Evolutionary conservation across 2,113 vertebrate species (phyloP), one percentile per base, ranked within the genome.

Genomic region (Machaerirhynchus nigripectus): DNA sequence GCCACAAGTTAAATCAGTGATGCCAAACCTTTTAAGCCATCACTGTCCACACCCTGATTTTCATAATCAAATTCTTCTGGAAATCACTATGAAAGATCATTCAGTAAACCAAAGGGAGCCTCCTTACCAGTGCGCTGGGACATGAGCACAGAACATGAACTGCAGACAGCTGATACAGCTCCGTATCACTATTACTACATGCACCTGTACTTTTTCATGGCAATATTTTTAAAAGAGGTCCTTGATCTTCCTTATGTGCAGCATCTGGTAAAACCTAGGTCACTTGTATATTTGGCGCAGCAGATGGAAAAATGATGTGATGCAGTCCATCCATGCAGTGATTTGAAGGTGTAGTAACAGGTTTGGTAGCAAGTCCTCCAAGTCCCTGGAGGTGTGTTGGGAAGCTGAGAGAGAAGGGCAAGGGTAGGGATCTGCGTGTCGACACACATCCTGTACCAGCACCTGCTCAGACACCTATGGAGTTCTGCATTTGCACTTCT

Each of bases 361-460:
- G 20, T 39, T 57, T 70, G 40, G 39, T 70, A 47, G n/a, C 52
- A 53, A 59, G 53, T 10, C n/a, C 40, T 65, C 35, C 57, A 23
- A 33, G 50, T 67, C 52, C 47, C 37, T 33, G 19, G 5, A 31
- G 33, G 7, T 44, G 8, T 55, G 22, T 1, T 89, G 61, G 47
- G 50, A 42, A 37, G 21, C 13, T 4, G 1, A 12, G 35, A 46
- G 42, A 30, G 27, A 61, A 33, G 19, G 21, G 9, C 15, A 39
- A 21, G 35, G 19, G 20, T 23, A 24, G 42, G 70, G 85, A 79
- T 18, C 3, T 1, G 14, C 15, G 3, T 17, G 11, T 47, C n/a
- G 40, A 40, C 16, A 30, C 0, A 0, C 15, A 31, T 42, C 76
- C 18, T 60, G 16, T n/a, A 68, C 33, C 53, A 10, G 11, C 13